phyloP scores from a whole-genome alignment of 2,888 invertebrate species.

The Ptychoptera albimana region DNA sequence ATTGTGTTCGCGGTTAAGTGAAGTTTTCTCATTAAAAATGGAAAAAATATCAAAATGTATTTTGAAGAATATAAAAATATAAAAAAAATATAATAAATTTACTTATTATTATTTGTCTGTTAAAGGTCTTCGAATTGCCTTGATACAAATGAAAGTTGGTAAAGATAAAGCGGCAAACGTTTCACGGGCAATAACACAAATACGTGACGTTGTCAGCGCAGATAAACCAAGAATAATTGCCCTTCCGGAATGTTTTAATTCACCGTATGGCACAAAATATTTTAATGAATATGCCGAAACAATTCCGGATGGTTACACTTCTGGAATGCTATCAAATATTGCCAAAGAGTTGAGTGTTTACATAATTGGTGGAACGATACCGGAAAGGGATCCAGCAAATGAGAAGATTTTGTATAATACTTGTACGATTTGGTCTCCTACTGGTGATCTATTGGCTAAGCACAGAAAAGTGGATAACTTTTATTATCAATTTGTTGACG shows the following conservation, averaged over 20 bases:
- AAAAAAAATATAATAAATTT: too few relatives aligned
- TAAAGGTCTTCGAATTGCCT: conserved; percentile 48
- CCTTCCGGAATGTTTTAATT: conserved; percentile 84
- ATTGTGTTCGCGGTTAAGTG: too few relatives aligned
- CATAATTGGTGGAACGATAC: conserved; percentile 80
- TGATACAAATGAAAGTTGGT: conserved; percentile 62
- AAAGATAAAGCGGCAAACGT: conserved; percentile 57
- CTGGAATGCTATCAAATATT: conserved; percentile 47
- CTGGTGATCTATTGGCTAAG: conserved; percentile 60
- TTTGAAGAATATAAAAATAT: too few relatives aligned
- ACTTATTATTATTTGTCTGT: too few relatives aligned
- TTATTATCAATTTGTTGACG: neutral
- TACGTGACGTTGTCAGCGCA: conserved; percentile 45
- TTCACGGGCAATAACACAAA: conserved; percentile 45
- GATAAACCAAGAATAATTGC: conserved; percentile 44
- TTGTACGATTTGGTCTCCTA: conserved; percentile 67
- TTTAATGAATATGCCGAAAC: conserved; percentile 74
- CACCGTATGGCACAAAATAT: conserved; percentile 70
- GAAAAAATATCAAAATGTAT: too few relatives aligned
- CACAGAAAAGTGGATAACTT: conserved; percentile 60
- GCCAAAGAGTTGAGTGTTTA: conserved; percentile 63
- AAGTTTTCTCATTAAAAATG: too few relatives aligned
- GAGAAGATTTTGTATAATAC: conserved; percentile 63
- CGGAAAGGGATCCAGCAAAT: conserved; percentile 41
- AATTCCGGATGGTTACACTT: conserved; percentile 70